Base-by-base conservation (phyloP, 2,113 vertebrate species). In the Porphyrio hochstetteri region DNA sequence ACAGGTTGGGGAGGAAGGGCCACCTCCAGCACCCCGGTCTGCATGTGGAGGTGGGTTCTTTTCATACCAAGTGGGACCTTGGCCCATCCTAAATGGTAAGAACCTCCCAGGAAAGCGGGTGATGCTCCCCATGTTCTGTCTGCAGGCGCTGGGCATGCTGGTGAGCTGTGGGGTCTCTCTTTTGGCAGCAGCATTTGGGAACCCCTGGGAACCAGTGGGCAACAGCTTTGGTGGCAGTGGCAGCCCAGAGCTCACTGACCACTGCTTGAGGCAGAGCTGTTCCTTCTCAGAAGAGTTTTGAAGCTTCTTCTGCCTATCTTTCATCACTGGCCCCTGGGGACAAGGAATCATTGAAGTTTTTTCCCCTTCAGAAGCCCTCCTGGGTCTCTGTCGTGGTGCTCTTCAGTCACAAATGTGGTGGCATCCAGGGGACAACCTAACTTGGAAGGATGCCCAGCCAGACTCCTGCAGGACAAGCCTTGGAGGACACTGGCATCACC, bases 351-450 rank as follows among this genome's bases (percentile, higher is more conserved):
- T 25, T 2, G 4, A 65, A 23, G 38, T 2, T 59, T 63, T 64
- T 57, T 8, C 21, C 28, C 4, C 20, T 69, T 59, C 31, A 8
- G n/a, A 93, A 83, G 46, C 50, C 15, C 20, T 36, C 40, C 16
- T 1, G 5, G 11, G 2, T 61, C 24, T 35, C 35, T 1, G 0
- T 48, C 8, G 0, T 2, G 8, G 29, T 29, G 10, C 44, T 44
- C 13, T 20, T 12, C 29, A n/a, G 11, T 65, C 2, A 0, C 25
- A 38, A 55, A 36, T 0, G 0, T 57, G 71, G 52, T 72, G 67
- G 24, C 48, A 70, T 20, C 52, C 60, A 56, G 3, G 40, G 36
- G 36, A 44, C 68, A 77, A 6, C 33, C 36, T 20, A 1, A 17
- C 33, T 35, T 59, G 35, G 29, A 36, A 33, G 57, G 35, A 53